A percentile compares a stretch with the other conserved stretches of the same genome.
Conservation (phyloP, 1,140 invertebrate species). For the Zelostemma sp. region DNA sequence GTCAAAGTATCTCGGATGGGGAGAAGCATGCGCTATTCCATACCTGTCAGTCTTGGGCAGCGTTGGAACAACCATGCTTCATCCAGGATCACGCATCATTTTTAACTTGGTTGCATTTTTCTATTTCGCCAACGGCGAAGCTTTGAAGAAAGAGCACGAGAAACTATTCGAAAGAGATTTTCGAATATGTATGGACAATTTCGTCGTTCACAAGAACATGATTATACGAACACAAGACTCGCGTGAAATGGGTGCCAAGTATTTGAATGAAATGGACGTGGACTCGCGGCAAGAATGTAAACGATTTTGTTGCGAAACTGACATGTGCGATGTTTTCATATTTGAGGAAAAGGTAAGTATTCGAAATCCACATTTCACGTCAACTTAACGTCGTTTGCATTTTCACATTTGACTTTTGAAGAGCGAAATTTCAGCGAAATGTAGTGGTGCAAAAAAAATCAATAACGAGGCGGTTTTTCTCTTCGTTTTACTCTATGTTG, state of each 20-base stretch:
- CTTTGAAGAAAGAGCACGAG: slow-evolving; percentile 39
- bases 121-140: slow-evolving; percentile 42
- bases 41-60: slow-evolving; percentile 22
- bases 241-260: slow-evolving; percentile 86
- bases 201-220: slow-evolving; percentile 88
- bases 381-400: background rate
- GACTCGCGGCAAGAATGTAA: slow-evolving; percentile 85
- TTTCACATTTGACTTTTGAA: background rate
- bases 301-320: slow-evolving; percentile 87
- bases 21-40: slow-evolving; percentile 32
- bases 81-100: slow-evolving; percentile 48
- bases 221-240: slow-evolving; percentile 94
- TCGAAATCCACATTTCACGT: slow-evolving; percentile 3
- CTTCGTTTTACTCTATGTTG: slow-evolving; percentile 4
- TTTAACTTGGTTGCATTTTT: slow-evolving; percentile 56
- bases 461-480: slow-evolving; percentile 4
- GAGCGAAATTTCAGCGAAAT: background rate
- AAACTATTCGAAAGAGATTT: slow-evolving; percentile 51
- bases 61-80: slow-evolving; percentile 55
- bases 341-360: slow-evolving; percentile 88
- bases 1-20: background rate
- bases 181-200: slow-evolving; percentile 74
- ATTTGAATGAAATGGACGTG: slow-evolving; percentile 87
- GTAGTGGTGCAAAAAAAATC: background rate
- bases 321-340: slow-evolving; percentile 90